phyloP scores from a whole-genome alignment of 2,888 invertebrate species.

The Nomada fucata region DNA sequence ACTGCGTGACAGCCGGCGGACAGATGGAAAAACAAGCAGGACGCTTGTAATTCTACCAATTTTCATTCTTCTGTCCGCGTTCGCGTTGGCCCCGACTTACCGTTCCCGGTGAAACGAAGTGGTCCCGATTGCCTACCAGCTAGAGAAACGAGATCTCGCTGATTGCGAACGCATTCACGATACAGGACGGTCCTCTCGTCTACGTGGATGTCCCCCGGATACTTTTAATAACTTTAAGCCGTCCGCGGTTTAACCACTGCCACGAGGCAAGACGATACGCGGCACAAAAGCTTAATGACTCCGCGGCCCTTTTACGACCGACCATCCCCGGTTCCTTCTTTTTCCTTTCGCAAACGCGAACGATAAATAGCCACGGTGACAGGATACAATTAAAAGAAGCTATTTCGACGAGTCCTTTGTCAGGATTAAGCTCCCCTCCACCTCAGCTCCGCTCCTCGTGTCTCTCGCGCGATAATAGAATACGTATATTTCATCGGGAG shows the following conservation, averaged over 20 bases:
- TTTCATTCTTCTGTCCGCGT: background rate
- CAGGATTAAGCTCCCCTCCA: constrained; percentile 29
- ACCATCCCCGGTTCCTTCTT: background rate
- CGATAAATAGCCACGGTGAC: constrained; percentile 48
- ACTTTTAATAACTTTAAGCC: constrained; percentile 18
- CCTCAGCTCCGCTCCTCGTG: background rate
- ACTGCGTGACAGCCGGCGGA: background rate
- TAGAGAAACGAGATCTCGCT: background rate
- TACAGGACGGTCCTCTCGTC: background rate
- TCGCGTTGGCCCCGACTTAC: background rate
- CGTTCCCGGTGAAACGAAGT: background rate
- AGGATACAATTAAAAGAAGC: constrained; percentile 53
- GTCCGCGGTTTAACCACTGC: too few species aligned
- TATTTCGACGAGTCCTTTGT: constrained; percentile 48
- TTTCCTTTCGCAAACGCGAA: constrained; percentile 29
- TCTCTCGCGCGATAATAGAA: constrained; percentile 35
- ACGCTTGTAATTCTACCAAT: constrained; percentile 36
- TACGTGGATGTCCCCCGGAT: background rate
- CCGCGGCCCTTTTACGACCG: constrained; percentile 20
- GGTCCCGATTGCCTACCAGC: background rate
- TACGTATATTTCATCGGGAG: constrained; percentile 44
- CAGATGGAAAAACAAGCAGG: background rate
- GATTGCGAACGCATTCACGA: background rate
- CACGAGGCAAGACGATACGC: constrained; percentile 10
- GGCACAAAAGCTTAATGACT: constrained; percentile 31